A percentile compares a stretch with the other conserved stretches of the same genome.
Evolutionary conservation across 2,797 vertebrate species (phyloP).

Genomic region (Pseudotriccus pelzelni): DNA sequence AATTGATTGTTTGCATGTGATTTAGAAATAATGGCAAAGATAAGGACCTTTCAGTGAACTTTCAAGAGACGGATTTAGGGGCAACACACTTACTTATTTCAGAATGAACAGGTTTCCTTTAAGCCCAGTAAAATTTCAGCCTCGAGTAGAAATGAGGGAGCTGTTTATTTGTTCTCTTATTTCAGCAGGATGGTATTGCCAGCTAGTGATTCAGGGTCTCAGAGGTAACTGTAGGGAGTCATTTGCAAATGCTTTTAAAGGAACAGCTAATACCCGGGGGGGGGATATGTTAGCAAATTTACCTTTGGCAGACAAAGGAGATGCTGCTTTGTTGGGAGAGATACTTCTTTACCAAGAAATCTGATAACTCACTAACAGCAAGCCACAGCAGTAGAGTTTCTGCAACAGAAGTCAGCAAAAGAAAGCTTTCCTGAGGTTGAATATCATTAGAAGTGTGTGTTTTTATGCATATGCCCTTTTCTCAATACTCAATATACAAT

Average conservation of each 20-base stretch:
- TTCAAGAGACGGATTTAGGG: not conserved
- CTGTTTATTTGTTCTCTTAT: not conserved
- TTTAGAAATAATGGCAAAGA: not conserved
- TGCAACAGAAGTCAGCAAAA: not conserved
- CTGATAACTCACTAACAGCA: not conserved
- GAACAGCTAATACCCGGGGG: not conserved
- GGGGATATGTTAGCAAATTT: not conserved
- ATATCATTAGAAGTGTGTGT: not conserved
- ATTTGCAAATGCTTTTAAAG: slow-evolving; percentile 2
- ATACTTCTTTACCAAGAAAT: not conserved
- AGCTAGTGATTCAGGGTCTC: not conserved
- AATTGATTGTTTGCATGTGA: not conserved
- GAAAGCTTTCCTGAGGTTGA: not conserved
- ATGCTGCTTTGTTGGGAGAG: not conserved
- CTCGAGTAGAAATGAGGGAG: not conserved
- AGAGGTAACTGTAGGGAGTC: not conserved
- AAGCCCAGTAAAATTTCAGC: not conserved
- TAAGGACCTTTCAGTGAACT: not conserved
- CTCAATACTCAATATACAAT: not conserved
- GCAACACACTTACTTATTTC: not conserved
- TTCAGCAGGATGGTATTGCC: not conserved
- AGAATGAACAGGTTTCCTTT: not conserved
- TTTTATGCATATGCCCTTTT: not conserved
- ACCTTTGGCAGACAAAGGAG: not conserved
- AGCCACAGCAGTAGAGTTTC: not conserved